Evolutionary conservation across 2,797 vertebrate genomes (phyloP), one percentile per base, ranked within the genome.

Genomic region (Peromyscus attwateri): DNA sequence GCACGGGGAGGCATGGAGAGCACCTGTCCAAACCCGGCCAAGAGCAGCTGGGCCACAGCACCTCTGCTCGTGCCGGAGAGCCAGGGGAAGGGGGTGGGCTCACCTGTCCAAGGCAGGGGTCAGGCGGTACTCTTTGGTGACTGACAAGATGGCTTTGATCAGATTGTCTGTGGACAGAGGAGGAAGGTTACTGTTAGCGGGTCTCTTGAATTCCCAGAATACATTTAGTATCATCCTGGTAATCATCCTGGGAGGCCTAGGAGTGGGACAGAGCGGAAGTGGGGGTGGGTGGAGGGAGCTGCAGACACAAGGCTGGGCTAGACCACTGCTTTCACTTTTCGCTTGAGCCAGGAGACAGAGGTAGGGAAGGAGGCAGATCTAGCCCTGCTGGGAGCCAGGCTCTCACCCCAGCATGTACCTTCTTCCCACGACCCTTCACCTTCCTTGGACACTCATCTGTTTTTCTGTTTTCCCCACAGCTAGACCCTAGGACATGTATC

Each of bases 141-240:
- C 99, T 85, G 98, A 99, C 98, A 99, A 97, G 97, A 99, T 99
- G 97, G 99, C 99, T 98, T 99, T 99, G 98, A 99, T 99, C 96
- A 99, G 98, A 97, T 99, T 99, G 98, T 99, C 99, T 99, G 96
- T 92, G 87, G 94, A 98, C 88, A 98, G 96, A 98, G 89, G 83
- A 98, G 40, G 97, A 21, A 96, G 73, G 49, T 76, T 80, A 81
- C 70, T 68, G n/a, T 97, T 79, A 97, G 85, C n/a, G 6, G 66
- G 21, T 70, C 83, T 75, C 70, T 87, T 84, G 60, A 29, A 27
- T 71, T 70, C 57, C 64, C 34, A 55, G 16, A 49, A 68, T 64
- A 76, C 37, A 52, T n/a, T 49, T 80, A 16, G 40, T 40, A 40
- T 40, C 40, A 40, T 40, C 40, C 5, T 14, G 3, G 52, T 31